These are phyloP conservation scores for Drosophila micromelanica DNA, from an alignment of 1,140 invertebrate genomes.

Conservation along the genomic window DNA sequence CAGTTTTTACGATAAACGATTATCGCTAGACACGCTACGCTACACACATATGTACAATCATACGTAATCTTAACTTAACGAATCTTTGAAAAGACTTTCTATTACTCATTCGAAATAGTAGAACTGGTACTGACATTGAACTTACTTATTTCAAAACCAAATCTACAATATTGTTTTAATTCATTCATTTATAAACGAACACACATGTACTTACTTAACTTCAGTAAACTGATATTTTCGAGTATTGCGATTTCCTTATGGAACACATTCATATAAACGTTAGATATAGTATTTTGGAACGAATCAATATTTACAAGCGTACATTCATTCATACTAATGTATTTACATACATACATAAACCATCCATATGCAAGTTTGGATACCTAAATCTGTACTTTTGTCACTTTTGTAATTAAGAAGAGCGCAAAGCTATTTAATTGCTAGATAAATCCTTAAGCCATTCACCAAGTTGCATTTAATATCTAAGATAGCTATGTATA, in stretches of 20 bases:
- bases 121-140: not conserved
- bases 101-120: too few relatives aligned
- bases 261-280: not conserved
- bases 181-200: not conserved
- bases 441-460: conserved; percentile 12
- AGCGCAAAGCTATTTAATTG: not conserved
- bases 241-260: not conserved
- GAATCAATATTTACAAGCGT: not conserved
- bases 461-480: conserved; percentile 15
- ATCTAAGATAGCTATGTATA: conserved; percentile 14
- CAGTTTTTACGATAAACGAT: too few relatives aligned
- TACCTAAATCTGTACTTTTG: not conserved
- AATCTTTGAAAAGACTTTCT: too few relatives aligned
- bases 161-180: not conserved
- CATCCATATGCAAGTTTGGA: not conserved
- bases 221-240: not conserved
- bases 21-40: too few relatives aligned
- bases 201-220: conserved; percentile 2
- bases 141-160: not conserved
- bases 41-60: too few relatives aligned
- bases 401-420: not conserved
- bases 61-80: too few relatives aligned
- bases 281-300: not conserved
- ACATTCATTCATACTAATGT: not conserved
- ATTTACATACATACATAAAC: not conserved